Conservation (phyloP, 2,797 vertebrate genomes). For the Sciaenops ocellatus region DNA sequence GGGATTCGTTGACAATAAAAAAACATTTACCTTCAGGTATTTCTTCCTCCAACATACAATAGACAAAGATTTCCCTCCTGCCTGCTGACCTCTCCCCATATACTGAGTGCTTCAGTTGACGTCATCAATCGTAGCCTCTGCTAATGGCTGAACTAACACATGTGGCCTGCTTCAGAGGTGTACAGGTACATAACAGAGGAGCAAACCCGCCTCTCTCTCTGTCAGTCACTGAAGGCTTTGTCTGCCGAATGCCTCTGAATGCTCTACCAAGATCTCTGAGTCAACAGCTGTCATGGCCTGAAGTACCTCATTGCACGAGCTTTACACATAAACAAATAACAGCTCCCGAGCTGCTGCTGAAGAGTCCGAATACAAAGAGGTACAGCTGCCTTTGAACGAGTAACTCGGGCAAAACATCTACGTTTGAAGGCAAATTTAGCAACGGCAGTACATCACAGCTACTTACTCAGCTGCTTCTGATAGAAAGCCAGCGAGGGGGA, state of each 20-base stretch:
- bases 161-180: slow-evolving; percentile 34
- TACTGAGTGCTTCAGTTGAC: slow-evolving; percentile 4
- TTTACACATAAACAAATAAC: slow-evolving; percentile 61
- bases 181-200: slow-evolving; percentile 39
- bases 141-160: slow-evolving; percentile 66
- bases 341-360: slow-evolving; percentile 24
- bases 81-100: slow-evolving; percentile 5
- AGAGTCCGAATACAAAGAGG: slow-evolving; percentile 31
- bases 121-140: slow-evolving; percentile 24
- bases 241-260: slow-evolving; percentile 53
- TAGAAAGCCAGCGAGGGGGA: slow-evolving; percentile 22
- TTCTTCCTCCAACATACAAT: background rate
- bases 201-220: slow-evolving; percentile 54
- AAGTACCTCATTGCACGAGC: slow-evolving; percentile 38
- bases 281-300: slow-evolving; percentile 65
- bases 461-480: slow-evolving; percentile 48
- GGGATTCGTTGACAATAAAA: background rate
- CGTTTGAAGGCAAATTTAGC: slow-evolving; percentile 49
- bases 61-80: slow-evolving; percentile 24
- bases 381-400: slow-evolving; percentile 44
- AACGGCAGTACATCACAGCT: slow-evolving; percentile 37
- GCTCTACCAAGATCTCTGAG: slow-evolving; percentile 46
- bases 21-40: background rate
- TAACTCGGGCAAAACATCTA: slow-evolving; percentile 24
- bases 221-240: slow-evolving; percentile 55